Evolutionary conservation across 2,888 invertebrate species (phyloP).

Genomic region (Gibbula magus): DNA sequence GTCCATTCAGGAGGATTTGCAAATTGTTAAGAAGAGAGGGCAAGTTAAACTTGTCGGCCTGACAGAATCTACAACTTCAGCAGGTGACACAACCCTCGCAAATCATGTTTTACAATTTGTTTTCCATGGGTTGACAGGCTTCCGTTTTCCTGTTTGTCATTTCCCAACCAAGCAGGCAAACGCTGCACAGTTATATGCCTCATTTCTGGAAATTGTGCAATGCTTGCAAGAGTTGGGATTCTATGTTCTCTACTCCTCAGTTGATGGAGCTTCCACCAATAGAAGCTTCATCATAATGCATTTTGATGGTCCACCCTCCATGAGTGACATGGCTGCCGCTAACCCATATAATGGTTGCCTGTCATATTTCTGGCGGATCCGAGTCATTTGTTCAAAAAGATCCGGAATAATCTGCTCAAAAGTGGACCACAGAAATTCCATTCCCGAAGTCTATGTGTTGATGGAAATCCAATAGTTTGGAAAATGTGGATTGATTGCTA

Average conservation of each 20-base stretch:
- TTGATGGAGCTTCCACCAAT: conserved; percentile 45
- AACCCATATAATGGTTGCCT: conserved; percentile 16
- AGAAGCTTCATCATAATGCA: conserved; percentile 33
- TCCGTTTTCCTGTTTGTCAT: conserved; percentile 43
- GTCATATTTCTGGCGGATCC: conserved; percentile 38
- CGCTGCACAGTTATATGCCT: conserved; percentile 35
- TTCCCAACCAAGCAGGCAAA: conserved; percentile 36
- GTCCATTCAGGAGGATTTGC: conserved; percentile 46
- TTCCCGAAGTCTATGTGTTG: conserved; percentile 20
- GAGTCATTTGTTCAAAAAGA: conserved; percentile 41
- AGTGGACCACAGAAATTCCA: conserved; percentile 28
- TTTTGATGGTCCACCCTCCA: neutral
- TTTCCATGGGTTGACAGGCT: conserved; percentile 42
- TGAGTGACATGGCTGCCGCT: neutral
- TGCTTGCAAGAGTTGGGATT: conserved; percentile 35
- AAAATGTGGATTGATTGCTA: conserved; percentile 38
- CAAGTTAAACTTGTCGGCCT: conserved; percentile 41
- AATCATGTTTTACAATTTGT: conserved; percentile 42
- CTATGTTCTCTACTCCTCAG: conserved; percentile 35
- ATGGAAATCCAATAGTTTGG: conserved; percentile 36
- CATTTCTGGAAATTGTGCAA: conserved; percentile 38
- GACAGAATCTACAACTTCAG: neutral
- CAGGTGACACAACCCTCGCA: conserved; percentile 27
- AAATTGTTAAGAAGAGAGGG: conserved; percentile 33
- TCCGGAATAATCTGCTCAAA: conserved; percentile 40